These are phyloP conservation scores for Sarcophaga subvicina DNA, from an alignment of 2,888 invertebrate genomes.

Conservation along the genomic window DNA sequence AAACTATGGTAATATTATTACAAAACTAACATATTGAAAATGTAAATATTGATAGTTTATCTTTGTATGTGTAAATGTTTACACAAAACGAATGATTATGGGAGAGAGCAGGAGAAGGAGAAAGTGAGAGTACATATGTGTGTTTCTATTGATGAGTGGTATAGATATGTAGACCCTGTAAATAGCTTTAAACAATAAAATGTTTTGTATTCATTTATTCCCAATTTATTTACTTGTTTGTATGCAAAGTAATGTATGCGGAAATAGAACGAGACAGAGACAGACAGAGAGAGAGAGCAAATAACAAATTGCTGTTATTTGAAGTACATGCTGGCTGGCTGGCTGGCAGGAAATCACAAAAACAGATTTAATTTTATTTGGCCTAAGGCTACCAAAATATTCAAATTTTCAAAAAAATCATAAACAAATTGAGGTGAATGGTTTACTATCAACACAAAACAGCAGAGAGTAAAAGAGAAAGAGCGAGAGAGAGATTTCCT, in stretches of 20 bases:
- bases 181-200: slow-evolving; percentile 22
- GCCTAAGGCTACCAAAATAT: slow-evolving; percentile 52
- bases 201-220: slow-evolving; percentile 30
- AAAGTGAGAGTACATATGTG: no score
- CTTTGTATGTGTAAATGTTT: neutral
- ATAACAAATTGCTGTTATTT: no score
- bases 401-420: slow-evolving; percentile 35
- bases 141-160: neutral
- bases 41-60: slow-evolving; percentile 54
- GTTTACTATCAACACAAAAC: no score
- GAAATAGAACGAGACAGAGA: neutral
- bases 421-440: slow-evolving; percentile 14
- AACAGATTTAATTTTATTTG: slow-evolving; percentile 46
- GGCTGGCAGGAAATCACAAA: slow-evolving; percentile 55
- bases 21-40: slow-evolving; percentile 56
- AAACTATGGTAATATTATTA: slow-evolving; percentile 50
- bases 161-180: neutral
- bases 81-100: neutral
- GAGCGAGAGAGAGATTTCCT: no score
- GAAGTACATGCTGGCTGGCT: neutral
- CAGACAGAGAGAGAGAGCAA: no score
- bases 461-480: no score
- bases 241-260: neutral
- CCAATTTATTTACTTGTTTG: neutral
- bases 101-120: no score